A percentile compares a stretch with the other conserved stretches of the same genome.
Conservation (phyloP, 2,113 vertebrate species). For the Motacilla alba region DNA sequence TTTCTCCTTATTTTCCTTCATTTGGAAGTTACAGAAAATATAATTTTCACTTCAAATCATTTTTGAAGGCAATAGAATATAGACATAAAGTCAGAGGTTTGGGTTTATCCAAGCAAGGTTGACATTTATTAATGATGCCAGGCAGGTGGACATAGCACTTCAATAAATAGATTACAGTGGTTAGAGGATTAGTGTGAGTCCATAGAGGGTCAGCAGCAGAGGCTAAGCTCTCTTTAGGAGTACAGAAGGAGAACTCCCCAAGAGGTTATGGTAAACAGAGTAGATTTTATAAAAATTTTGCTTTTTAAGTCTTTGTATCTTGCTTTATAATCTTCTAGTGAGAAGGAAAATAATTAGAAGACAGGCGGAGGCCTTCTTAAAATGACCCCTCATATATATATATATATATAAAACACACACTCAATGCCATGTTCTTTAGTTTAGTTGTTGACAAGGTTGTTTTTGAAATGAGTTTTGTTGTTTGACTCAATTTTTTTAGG, state of each 20-base stretch:
- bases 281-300: not conserved
- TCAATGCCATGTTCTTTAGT: no score
- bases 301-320: not conserved
- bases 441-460: no score
- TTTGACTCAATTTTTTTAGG: no score
- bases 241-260: not conserved
- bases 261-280: not conserved
- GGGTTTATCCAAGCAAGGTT: not conserved
- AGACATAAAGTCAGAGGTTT: not conserved
- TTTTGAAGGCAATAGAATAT: not conserved
- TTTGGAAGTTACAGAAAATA: not conserved
- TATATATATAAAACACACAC: no score
- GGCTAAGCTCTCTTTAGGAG: not conserved
- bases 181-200: not conserved
- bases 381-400: not conserved
- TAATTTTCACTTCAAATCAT: not conserved
- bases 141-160: not conserved
- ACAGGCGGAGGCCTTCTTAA: not conserved
- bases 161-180: not conserved
- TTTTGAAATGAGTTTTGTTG: no score
- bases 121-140: not conserved
- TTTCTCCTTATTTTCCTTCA: not conserved
- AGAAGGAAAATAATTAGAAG: not conserved
- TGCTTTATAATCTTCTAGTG: not conserved
- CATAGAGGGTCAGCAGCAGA: not conserved